Evolutionary conservation across 2,797 vertebrate genomes (phyloP).

Genomic region (Pangasius krempfi): DNA sequence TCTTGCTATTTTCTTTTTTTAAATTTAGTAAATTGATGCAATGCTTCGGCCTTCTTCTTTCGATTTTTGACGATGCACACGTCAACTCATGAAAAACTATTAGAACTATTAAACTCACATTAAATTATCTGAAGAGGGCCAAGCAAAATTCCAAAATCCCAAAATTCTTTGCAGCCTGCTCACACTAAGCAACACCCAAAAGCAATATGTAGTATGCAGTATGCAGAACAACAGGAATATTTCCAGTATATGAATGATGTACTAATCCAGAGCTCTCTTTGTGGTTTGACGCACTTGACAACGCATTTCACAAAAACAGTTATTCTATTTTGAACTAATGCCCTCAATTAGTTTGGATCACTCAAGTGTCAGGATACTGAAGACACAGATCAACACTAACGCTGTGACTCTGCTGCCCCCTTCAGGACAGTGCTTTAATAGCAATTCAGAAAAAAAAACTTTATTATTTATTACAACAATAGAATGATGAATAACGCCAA

Average conservation of each 20-base stretch:
- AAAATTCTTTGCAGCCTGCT: background rate
- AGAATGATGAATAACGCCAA: background rate
- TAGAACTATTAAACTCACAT: background rate
- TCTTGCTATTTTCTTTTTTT: background rate
- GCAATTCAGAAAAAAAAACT: background rate
- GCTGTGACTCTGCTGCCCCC: conserved; percentile 45
- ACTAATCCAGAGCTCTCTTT: background rate
- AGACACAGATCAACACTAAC: background rate
- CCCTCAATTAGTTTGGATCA: background rate
- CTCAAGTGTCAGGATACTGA: background rate
- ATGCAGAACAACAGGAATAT: background rate
- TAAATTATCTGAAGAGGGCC: background rate
- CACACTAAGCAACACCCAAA: background rate
- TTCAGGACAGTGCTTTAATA: conserved; percentile 57
- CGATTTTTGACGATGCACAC: background rate
- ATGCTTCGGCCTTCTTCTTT: too few species aligned
- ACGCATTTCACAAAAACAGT: background rate
- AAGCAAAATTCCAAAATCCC: background rate
- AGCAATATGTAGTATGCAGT: background rate
- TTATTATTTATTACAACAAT: background rate
- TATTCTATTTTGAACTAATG: background rate
- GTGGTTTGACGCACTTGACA: background rate
- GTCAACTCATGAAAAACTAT: background rate
- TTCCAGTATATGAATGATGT: background rate
- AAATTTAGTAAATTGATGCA: background rate